Percentiles rank a stretch among this genome's conserved stretches.
Conservation (phyloP, 2,888 invertebrate species). For the Ectobius pallidus region DNA sequence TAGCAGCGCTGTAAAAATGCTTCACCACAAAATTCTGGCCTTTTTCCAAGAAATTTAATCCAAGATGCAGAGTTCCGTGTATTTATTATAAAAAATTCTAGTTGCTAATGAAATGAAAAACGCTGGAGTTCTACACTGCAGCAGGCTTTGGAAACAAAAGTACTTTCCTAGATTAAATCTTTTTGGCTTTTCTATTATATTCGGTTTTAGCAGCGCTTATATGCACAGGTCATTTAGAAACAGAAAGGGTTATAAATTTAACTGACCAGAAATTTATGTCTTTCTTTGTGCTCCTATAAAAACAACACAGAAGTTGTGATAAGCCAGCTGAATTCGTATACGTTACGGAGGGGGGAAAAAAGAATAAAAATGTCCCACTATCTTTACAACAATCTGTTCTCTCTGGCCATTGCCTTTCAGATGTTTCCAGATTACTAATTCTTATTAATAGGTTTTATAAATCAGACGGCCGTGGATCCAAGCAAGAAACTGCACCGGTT, state of each 20-base stretch:
- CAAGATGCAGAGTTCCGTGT: conserved; percentile 31
- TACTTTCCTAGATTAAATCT: conserved; percentile 36
- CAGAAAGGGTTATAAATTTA: background rate
- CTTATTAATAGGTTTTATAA: background rate
- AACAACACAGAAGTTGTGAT: too few species aligned
- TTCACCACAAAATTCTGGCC: conserved; percentile 9
- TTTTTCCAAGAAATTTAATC: conserved; percentile 31
- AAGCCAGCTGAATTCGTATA: background rate
- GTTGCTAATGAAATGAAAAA: conserved; percentile 38
- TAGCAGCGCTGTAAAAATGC: too few species aligned
- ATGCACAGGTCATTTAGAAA: conserved; percentile 6
- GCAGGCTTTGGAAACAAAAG: conserved; percentile 27
- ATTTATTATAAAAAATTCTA: background rate
- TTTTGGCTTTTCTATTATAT: conserved; percentile 12
- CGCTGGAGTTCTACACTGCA: conserved; percentile 5
- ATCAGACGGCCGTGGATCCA: too few species aligned
- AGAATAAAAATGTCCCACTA: background rate
- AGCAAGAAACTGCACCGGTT: too few species aligned
- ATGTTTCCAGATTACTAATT: background rate
- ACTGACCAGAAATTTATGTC: conserved; percentile 11
- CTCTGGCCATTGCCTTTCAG: background rate
- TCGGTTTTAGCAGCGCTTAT: background rate
- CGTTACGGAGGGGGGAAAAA: too few species aligned
- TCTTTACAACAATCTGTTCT: background rate
- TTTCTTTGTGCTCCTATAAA: background rate